Base-by-base conservation (phyloP, 2,797 vertebrate genomes). In the Ptychobarbus kaznakovi region DNA sequence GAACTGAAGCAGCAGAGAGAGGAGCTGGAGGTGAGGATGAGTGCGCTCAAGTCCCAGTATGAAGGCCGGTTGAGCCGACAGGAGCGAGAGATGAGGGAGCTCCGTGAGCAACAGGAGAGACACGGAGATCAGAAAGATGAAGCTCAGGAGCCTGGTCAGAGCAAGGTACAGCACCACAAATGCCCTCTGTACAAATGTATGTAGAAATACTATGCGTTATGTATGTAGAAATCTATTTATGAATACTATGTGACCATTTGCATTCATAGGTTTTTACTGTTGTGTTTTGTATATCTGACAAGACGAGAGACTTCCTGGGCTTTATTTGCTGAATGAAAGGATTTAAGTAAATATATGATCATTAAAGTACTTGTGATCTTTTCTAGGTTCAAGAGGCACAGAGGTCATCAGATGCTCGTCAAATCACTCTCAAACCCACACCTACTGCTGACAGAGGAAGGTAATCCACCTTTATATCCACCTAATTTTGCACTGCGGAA, bases 391-490 rank as follows among this genome's bases (percentile, higher is more conserved):
- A 97, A 89, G 98, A 99, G 90, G 97, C 97, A 87, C 97, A 98
- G 93, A 96, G 98, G 81, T 93, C 92, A 79, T 93, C 94, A 15
- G 95, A 96, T 65, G 93, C 95, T 90, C 92, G 96, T 82, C 98
- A 99, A 92, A 98, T 99, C 88, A 96, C 96, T 0, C 94, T 99
- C 72, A 99, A 99, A 93, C 94, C 97, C 10, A 96, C 98, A 72
- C 97, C 96, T 72, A 95, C 96, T 88, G 96, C 97, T 86, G 98
- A 99, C 90, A 95, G 98, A 95, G 97, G 98, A 95, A 98, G 97
- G 98, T 99, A 93, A 92, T 94, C 20, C 32, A 32, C 32, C 6
- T 66, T 25, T 35, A 66, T 18, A 35, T 35, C 15, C 15, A 35
- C 15, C 63, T 35, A 4, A 61, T 61, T 61, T 35, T 66, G 32